phyloP scores from a whole-genome alignment of 2,797 vertebrate species.

The Momotus momota region DNA sequence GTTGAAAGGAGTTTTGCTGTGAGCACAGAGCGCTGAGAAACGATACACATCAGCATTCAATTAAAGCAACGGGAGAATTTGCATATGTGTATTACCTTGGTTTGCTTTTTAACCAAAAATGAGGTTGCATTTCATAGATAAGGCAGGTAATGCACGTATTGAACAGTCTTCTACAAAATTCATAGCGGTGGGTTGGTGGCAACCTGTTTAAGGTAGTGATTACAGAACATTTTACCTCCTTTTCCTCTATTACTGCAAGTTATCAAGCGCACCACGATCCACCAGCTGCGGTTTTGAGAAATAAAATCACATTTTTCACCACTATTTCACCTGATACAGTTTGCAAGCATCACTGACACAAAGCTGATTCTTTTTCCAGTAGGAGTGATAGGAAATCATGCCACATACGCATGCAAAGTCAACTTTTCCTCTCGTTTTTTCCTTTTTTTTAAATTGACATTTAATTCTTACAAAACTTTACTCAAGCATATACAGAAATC shows the following conservation, averaged over 20 bases:
- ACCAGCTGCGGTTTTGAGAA: neutral
- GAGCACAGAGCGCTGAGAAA: neutral
- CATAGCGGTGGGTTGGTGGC: neutral
- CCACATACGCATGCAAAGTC: neutral
- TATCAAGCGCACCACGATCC: neutral
- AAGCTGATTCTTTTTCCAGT: neutral
- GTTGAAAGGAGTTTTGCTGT: slow-evolving; percentile 19
- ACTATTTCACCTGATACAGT: neutral
- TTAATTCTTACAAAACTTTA: neutral
- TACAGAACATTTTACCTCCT: neutral
- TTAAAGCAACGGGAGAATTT: neutral
- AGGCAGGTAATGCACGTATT: neutral
- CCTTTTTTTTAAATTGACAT: neutral
- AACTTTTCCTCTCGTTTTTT: neutral
- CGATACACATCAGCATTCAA: neutral
- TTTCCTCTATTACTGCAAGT: neutral
- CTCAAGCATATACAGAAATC: neutral
- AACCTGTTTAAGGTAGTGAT: neutral
- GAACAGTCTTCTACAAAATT: neutral
- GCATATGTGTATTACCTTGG: neutral
- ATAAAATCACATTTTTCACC: neutral
- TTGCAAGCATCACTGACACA: neutral
- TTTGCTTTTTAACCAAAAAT: neutral
- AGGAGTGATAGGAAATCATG: neutral
- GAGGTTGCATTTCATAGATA: neutral